Evolutionary conservation across 2,888 invertebrate genomes (phyloP).

Genomic region (Villa cingulata): DNA sequence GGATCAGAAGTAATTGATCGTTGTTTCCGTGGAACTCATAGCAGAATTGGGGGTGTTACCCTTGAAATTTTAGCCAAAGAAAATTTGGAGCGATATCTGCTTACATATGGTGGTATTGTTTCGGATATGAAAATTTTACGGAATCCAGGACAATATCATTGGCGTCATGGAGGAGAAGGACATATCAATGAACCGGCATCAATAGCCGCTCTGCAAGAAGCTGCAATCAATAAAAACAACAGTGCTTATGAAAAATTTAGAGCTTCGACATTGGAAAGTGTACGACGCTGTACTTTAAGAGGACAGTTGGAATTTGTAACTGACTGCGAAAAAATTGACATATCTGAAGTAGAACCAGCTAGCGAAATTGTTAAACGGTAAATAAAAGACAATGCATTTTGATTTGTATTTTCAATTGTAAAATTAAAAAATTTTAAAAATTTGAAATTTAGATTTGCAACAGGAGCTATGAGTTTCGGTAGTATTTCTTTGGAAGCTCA

Average conservation of each 20-base stretch:
- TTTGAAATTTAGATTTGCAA: slow-evolving; percentile 28
- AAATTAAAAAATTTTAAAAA: not conserved
- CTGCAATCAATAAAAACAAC: slow-evolving; percentile 64
- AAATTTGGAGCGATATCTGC: slow-evolving; percentile 63
- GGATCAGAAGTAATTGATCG: slow-evolving; percentile 84
- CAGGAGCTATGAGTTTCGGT: slow-evolving; percentile 92
- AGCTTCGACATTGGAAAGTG: slow-evolving; percentile 74
- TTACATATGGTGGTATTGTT: slow-evolving; percentile 48
- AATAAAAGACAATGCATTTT: slow-evolving; percentile 29
- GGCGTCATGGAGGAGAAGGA: slow-evolving; percentile 93
- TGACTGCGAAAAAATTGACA: slow-evolving; percentile 61
- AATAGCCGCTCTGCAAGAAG: slow-evolving; percentile 64
- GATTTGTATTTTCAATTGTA: not conserved
- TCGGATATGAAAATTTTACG: slow-evolving; percentile 53
- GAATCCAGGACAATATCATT: slow-evolving; percentile 91
- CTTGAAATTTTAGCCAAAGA: slow-evolving; percentile 81
- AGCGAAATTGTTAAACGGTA: slow-evolving; percentile 91
- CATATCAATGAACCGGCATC: slow-evolving; percentile 93
- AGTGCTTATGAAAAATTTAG: slow-evolving; percentile 75
- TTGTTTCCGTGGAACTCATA: slow-evolving; percentile 72
- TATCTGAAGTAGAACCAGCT: slow-evolving; percentile 86
- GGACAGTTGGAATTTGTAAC: slow-evolving; percentile 84
- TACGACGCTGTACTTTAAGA: slow-evolving; percentile 74
- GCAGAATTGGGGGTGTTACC: slow-evolving; percentile 72
- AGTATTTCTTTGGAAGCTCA: slow-evolving; percentile 96